A percentile compares a stretch with the other conserved stretches of the same genome.
Conservation (phyloP, 2,113 vertebrate species). For the Bothrops jararaca region DNA sequence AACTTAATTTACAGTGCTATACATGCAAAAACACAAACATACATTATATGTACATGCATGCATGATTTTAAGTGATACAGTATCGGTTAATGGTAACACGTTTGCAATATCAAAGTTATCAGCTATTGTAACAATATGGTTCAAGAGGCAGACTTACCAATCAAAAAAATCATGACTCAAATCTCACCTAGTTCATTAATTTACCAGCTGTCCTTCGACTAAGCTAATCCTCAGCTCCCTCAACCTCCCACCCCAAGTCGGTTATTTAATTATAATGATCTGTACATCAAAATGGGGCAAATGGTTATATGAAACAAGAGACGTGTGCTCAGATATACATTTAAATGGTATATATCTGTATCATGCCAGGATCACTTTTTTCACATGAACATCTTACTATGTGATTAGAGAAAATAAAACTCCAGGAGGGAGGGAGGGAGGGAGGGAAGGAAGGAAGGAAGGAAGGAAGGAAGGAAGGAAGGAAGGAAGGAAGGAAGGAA, state of each 20-base stretch:
- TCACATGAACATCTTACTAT: not conserved
- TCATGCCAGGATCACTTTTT: not conserved
- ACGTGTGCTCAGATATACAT: no score
- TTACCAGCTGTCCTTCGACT: not conserved
- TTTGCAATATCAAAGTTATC: not conserved
- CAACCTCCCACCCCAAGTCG: not conserved
- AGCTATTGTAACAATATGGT: not conserved
- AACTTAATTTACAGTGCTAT: not conserved
- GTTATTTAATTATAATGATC: not conserved
- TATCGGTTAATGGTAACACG: not conserved
- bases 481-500: not conserved
- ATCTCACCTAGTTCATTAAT: not conserved
- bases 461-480: not conserved
- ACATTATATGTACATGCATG: not conserved
- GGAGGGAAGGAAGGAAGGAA: no score
- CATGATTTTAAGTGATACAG: not conserved
- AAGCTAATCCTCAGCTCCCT: not conserved
- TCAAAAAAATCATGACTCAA: not conserved
- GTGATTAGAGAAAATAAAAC: not conserved
- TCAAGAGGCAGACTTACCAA: not conserved
- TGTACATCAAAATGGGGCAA: not conserved
- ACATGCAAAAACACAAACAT: not conserved
- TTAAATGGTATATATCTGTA: not conserved
- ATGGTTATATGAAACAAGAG: not conserved
- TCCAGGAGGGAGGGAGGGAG: not conserved